These are phyloP conservation scores for Anguilla obscura DNA, from an alignment of 2,797 vertebrate species.

Conservation along the genomic window DNA sequence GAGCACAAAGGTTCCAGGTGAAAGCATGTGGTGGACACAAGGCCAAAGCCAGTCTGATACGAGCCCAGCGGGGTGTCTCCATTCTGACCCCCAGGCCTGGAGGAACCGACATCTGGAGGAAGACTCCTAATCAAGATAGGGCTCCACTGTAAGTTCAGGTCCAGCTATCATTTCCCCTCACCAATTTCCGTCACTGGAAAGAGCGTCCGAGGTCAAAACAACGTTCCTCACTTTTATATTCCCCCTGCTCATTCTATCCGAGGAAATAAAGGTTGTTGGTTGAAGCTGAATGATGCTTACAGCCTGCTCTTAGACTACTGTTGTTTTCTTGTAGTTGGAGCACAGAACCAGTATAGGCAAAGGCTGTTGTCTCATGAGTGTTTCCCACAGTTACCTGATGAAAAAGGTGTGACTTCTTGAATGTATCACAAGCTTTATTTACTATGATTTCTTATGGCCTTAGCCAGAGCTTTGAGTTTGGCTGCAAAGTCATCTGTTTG, in stretches of 20 bases:
- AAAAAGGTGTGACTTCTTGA: conserved; percentile 28
- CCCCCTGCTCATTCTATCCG: background rate
- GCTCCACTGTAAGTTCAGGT: conserved; percentile 21
- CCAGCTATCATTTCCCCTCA: conserved; percentile 30
- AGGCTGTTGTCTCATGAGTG: background rate
- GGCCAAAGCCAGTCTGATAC: conserved; percentile 9
- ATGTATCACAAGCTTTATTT: conserved; percentile 32
- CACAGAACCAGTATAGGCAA: background rate
- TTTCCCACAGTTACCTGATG: conserved; percentile 35
- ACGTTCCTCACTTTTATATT: background rate
- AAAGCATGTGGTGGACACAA: conserved; percentile 19
- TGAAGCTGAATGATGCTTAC: background rate
- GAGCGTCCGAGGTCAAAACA: conserved; percentile 26
- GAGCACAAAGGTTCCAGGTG: conserved; percentile 16
- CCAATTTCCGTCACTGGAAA: conserved; percentile 29
- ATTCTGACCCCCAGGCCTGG: conserved; percentile 10
- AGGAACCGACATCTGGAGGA: conserved; percentile 32
- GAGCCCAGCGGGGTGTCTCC: background rate
- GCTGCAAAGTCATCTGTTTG: conserved; percentile 16
- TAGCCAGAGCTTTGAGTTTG: conserved; percentile 8
- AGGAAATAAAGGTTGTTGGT: background rate
- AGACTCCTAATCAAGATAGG: conserved; percentile 33
- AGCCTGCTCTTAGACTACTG: background rate
- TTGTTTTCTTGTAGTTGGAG: background rate
- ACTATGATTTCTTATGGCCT: conserved; percentile 23